A percentile compares a stretch with the other conserved stretches of the same genome.
These are phyloP conservation scores for Vimba vimba DNA, from an alignment of 2,113 vertebrate genomes.

Conservation along the genomic window DNA sequence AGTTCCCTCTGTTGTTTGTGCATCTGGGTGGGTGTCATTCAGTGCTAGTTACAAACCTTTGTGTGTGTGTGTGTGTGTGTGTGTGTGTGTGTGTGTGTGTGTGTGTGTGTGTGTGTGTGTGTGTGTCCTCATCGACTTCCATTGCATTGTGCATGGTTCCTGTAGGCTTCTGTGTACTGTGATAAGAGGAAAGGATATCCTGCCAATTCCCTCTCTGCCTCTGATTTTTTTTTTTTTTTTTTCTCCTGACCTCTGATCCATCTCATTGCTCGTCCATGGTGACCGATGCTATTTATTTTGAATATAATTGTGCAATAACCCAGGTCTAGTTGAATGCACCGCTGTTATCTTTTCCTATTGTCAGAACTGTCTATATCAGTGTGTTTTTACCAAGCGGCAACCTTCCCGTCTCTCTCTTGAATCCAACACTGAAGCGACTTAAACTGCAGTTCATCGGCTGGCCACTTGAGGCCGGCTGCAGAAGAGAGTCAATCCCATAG, in stretches of 20 bases:
- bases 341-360: neutral
- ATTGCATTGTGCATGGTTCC: slow-evolving; percentile 47
- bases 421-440: too few species aligned
- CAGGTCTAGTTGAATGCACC: neutral
- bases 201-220: slow-evolving; percentile 50
- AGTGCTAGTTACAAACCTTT: neutral
- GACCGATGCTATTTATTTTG: slow-evolving; percentile 41
- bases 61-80: slow-evolving; percentile 10
- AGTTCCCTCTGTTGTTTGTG: neutral
- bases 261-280: slow-evolving; percentile 10
- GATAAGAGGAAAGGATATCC: slow-evolving; percentile 66
- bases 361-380: neutral
- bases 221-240: slow-evolving; percentile 24
- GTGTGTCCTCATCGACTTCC: slow-evolving; percentile 22
- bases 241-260: slow-evolving; percentile 16
- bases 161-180: slow-evolving; percentile 54
- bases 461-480: too few species aligned
- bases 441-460: too few species aligned
- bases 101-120: slow-evolving; percentile 13
- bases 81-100: slow-evolving; percentile 20
- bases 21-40: neutral
- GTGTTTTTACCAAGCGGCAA: too few species aligned
- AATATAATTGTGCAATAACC: slow-evolving; percentile 7
- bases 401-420: too few species aligned
- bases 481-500: too few species aligned